Percentiles rank a stretch among this genome's conserved stretches.
Conservation (phyloP, 2,888 invertebrate genomes). For the Acleris emargana region DNA sequence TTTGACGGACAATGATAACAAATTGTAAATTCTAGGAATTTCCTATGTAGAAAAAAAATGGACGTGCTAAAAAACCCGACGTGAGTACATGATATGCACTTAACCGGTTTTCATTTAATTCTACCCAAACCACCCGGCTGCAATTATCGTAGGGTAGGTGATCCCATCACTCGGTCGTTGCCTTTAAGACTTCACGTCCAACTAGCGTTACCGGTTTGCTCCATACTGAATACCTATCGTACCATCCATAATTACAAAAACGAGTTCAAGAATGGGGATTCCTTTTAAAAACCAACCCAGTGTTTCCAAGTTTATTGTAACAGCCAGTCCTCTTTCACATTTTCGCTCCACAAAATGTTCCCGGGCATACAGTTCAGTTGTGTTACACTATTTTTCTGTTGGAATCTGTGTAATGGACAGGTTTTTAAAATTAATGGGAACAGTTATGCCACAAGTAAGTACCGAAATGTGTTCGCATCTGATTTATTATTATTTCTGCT, state of each 20-base stretch:
- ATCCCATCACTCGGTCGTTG: too few relatives aligned
- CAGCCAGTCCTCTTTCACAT: constrained; percentile 44
- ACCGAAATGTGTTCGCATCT: constrained; percentile 1
- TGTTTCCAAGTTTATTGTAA: constrained; percentile 41
- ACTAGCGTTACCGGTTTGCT: constrained; percentile 6
- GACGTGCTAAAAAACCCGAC: too few relatives aligned
- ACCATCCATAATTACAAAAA: too few relatives aligned
- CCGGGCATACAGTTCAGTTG: constrained; percentile 42
- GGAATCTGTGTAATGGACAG: constrained; percentile 44
- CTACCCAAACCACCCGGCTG: too few relatives aligned
- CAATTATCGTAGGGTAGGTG: too few relatives aligned
- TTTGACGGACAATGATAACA: too few relatives aligned
- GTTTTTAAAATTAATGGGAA: constrained; percentile 26
- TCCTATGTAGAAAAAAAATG: too few relatives aligned
- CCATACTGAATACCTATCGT: background rate
- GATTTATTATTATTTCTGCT: background rate
- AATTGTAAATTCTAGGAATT: too few relatives aligned
- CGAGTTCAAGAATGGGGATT: constrained; percentile 2
- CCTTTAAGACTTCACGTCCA: too few relatives aligned
- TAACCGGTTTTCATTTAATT: too few relatives aligned
- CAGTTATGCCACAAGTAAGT: constrained; percentile 26
- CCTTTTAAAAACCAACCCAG: constrained; percentile 37
- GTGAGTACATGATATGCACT: too few relatives aligned
- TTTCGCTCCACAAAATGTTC: constrained; percentile 45
- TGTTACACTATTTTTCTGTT: constrained; percentile 40